phyloP scores from a whole-genome alignment of 2,113 vertebrate species.

The Tichodroma muraria region DNA sequence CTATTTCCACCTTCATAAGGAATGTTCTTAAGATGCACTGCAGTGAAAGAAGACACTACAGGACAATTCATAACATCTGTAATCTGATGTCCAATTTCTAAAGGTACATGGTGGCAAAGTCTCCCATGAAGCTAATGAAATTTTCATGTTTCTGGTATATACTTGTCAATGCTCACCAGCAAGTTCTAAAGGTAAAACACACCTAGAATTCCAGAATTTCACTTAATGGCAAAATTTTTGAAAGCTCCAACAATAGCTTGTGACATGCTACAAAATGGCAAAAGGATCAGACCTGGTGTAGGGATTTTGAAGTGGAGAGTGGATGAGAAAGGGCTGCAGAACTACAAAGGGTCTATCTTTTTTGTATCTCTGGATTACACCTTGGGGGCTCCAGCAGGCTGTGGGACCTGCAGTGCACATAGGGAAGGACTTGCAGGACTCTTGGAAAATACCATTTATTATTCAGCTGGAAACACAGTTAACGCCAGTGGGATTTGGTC shows the following conservation, averaged over 20 bases:
- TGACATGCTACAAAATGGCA: not conserved
- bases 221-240: not conserved
- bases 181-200: not conserved
- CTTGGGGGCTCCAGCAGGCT: not conserved
- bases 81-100: not conserved
- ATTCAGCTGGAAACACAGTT: constrained; percentile 38
- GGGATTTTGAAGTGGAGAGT: not conserved
- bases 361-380: not conserved
- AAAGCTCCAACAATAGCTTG: not conserved
- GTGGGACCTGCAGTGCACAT: not conserved
- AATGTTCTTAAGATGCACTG: not conserved
- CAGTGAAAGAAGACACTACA: not conserved
- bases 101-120: not conserved
- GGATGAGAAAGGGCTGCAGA: not conserved
- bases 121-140: not conserved
- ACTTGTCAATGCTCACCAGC: not conserved
- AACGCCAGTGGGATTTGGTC: not conserved
- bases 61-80: not conserved
- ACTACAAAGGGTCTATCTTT: not conserved
- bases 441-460: constrained; percentile 33
- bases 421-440: not conserved
- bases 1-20: not conserved
- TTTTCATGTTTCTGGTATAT: not conserved
- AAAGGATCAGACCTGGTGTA: not conserved
- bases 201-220: not conserved